A percentile compares a stretch with the other conserved stretches of the same genome.
Conservation (phyloP, 2,888 invertebrate species). For the Drosophila melanosoma region DNA sequence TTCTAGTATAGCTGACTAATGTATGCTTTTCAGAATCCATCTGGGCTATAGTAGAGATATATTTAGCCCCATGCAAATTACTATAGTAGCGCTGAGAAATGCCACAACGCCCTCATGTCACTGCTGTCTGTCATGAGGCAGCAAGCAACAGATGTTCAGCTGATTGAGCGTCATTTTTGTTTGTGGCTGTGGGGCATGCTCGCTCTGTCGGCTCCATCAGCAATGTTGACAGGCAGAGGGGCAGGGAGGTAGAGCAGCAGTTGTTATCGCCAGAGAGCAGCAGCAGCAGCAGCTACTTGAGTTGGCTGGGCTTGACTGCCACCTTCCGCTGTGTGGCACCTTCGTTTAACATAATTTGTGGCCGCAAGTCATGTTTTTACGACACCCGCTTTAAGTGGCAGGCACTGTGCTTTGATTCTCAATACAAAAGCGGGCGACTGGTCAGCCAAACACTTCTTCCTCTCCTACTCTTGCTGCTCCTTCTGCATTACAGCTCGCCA, state of each 20-base stretch:
- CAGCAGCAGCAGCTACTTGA: constrained; percentile 63
- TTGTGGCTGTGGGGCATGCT: constrained; percentile 50
- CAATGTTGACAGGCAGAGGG: constrained; percentile 12
- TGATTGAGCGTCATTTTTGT: constrained; percentile 68
- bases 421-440: constrained; percentile 22
- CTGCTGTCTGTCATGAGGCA: constrained; percentile 55
- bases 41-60: neutral
- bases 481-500: constrained; percentile 29
- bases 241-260: constrained; percentile 7
- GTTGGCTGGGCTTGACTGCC: constrained; percentile 61
- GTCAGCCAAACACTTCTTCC: constrained; percentile 16
- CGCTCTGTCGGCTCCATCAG: constrained; percentile 64
- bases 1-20: neutral
- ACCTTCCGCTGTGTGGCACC: constrained; percentile 61
- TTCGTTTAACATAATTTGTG: constrained; percentile 75
- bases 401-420: constrained; percentile 42
- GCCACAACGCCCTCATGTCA: constrained; percentile 61
- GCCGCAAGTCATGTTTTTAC: constrained; percentile 70
- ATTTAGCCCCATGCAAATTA: constrained; percentile 52
- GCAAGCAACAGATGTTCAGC: constrained; percentile 65
- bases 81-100: constrained; percentile 36
- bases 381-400: constrained; percentile 67
- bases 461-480: constrained; percentile 8
- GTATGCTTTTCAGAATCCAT: constrained; percentile 2
- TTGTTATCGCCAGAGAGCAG: constrained; percentile 30